Evolutionary conservation across 2,113 vertebrate genomes (phyloP).

Genomic region (Etheostoma spectabile): DNA sequence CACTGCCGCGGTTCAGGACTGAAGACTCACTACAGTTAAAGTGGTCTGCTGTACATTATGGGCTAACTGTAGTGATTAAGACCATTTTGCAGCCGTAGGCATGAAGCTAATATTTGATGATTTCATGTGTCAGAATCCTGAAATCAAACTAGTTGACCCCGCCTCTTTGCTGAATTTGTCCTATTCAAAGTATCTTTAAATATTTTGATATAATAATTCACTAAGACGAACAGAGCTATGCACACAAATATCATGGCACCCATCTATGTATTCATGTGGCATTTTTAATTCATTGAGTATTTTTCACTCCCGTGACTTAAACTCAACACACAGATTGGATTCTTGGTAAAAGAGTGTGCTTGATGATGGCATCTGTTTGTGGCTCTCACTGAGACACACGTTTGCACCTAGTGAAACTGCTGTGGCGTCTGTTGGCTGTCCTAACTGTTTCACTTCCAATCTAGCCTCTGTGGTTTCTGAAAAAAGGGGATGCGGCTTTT

Average conservation of each 20-base stretch:
- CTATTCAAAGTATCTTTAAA: neutral
- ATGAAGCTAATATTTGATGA: neutral
- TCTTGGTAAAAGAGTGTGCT: neutral
- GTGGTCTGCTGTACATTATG: neutral
- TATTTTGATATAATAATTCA: neutral
- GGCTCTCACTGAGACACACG: neutral
- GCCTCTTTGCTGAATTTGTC: neutral
- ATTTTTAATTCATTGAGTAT: neutral
- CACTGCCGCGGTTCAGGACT: conserved; percentile 93
- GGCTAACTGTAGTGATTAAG: neutral
- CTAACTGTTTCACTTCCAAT: conserved; percentile 38
- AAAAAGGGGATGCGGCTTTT: neutral
- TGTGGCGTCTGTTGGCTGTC: neutral
- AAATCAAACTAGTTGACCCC: neutral
- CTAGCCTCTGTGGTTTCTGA: neutral
- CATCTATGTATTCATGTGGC: neutral
- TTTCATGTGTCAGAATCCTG: neutral
- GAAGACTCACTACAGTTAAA: conserved; percentile 45
- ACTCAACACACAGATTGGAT: too few relatives aligned
- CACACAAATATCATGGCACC: neutral
- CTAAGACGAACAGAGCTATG: neutral
- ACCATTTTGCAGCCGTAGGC: neutral
- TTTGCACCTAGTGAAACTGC: neutral
- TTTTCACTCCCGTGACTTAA: neutral
- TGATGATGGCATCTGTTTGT: neutral